Evolutionary conservation across 2,113 vertebrate genomes (phyloP).

Genomic region (Caranx melampygus): DNA sequence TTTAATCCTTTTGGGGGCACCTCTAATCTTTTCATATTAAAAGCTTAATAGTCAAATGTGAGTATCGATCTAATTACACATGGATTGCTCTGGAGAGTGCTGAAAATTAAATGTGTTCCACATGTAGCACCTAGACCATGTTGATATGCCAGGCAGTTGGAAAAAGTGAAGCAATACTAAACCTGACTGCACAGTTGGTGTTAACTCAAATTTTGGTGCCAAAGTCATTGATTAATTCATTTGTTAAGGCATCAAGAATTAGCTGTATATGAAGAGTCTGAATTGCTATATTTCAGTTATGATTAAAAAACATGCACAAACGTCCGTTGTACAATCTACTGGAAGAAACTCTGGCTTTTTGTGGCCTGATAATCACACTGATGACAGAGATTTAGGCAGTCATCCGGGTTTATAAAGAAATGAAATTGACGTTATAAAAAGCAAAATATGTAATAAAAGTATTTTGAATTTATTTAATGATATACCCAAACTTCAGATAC

Average conservation of each 20-base stretch:
- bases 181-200: background rate
- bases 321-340: too few species aligned
- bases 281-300: slow-evolving; percentile 2
- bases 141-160: slow-evolving; percentile 21
- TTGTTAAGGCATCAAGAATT: background rate
- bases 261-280: background rate
- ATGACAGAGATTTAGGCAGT: too few species aligned
- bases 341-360: too few species aligned
- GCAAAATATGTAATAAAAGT: too few species aligned
- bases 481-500: too few species aligned
- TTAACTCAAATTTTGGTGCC: slow-evolving; percentile 3
- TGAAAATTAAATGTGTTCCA: slow-evolving; percentile 67
- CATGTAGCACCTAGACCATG: slow-evolving; percentile 22
- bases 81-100: slow-evolving; percentile 61
- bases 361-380: too few species aligned
- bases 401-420: too few species aligned
- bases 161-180: slow-evolving; percentile 1
- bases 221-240: background rate
- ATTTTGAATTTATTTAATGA: too few species aligned
- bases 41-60: slow-evolving; percentile 94
- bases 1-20: slow-evolving; percentile 94
- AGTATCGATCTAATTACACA: slow-evolving; percentile 91
- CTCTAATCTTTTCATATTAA: slow-evolving; percentile 97
- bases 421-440: too few species aligned
- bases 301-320: background rate